Evolutionary conservation across 2,113 vertebrate species (phyloP).

Genomic region (Gnathonemus echidnorhynchus): DNA sequence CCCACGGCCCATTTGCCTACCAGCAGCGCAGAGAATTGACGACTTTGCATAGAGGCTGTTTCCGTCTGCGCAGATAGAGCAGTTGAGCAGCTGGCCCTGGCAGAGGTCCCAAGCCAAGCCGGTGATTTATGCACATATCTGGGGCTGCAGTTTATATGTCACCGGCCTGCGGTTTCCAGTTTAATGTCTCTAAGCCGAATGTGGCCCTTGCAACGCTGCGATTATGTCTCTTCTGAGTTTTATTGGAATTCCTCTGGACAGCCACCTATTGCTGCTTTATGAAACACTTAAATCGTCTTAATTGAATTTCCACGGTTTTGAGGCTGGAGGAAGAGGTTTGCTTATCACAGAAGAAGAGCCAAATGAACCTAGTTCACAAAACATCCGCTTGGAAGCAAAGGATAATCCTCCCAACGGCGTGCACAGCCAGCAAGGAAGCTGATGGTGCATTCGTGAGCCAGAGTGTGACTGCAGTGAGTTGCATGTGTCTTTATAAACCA

Average conservation of each 20-base stretch:
- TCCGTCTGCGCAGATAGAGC: background rate
- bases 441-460: background rate
- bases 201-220: constrained; percentile 37
- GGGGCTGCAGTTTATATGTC: constrained; percentile 48
- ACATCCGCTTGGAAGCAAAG: constrained; percentile 39
- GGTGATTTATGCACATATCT: constrained; percentile 41
- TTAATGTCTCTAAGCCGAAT: constrained; percentile 36
- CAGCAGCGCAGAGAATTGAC: background rate
- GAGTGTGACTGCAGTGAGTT: background rate
- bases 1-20: background rate
- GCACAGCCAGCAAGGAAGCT: background rate
- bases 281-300: constrained; percentile 64
- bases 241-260: constrained; percentile 65
- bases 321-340: constrained; percentile 52
- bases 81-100: background rate
- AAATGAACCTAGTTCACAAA: constrained; percentile 43
- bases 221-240: constrained; percentile 50
- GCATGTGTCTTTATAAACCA: background rate
- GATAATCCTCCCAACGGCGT: constrained; percentile 22
- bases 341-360: constrained; percentile 49
- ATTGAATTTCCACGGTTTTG: constrained; percentile 71
- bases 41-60: background rate
- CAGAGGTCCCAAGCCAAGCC: constrained; percentile 14
- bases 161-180: constrained; percentile 42
- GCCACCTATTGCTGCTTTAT: constrained; percentile 69